Evolutionary conservation across 2,113 vertebrate species (phyloP).

Genomic region (Pterophyllum scalare): DNA sequence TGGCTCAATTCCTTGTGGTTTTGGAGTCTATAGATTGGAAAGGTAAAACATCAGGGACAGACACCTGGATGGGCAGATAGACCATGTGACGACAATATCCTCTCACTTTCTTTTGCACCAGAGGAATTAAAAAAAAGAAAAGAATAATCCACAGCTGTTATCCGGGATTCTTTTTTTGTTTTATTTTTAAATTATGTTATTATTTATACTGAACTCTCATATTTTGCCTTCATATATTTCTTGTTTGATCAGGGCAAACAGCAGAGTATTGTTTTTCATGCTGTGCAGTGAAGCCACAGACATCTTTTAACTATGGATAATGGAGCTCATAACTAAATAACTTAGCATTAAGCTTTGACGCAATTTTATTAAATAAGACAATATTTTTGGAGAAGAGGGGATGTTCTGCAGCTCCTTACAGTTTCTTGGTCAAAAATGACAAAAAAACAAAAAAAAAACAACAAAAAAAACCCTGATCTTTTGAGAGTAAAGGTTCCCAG

Average conservation of each 20-base stretch:
- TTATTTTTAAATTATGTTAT: background rate
- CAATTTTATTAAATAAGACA: too few species aligned
- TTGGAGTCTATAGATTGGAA: too few species aligned
- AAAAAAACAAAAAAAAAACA: background rate
- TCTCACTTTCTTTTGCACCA: too few species aligned
- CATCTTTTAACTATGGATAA: background rate
- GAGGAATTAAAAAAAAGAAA: too few species aligned
- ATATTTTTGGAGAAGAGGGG: background rate
- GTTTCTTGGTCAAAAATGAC: background rate
- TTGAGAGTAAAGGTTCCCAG: background rate
- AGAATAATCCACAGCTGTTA: background rate
- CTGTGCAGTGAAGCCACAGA: conserved; percentile 3
- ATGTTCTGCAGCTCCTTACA: background rate
- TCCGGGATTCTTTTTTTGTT: background rate
- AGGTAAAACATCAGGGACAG: too few species aligned
- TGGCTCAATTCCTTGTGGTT: too few species aligned
- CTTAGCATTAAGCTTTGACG: background rate
- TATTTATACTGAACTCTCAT: background rate
- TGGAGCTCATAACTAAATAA: background rate
- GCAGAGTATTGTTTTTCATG: background rate
- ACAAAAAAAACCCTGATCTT: too few species aligned
- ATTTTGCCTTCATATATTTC: background rate
- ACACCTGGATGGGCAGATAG: too few species aligned
- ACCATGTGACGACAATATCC: too few species aligned
- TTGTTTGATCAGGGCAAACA: background rate